Evolutionary conservation across 2,113 vertebrate species (phyloP).

Genomic region (Lamprotornis superbus): DNA sequence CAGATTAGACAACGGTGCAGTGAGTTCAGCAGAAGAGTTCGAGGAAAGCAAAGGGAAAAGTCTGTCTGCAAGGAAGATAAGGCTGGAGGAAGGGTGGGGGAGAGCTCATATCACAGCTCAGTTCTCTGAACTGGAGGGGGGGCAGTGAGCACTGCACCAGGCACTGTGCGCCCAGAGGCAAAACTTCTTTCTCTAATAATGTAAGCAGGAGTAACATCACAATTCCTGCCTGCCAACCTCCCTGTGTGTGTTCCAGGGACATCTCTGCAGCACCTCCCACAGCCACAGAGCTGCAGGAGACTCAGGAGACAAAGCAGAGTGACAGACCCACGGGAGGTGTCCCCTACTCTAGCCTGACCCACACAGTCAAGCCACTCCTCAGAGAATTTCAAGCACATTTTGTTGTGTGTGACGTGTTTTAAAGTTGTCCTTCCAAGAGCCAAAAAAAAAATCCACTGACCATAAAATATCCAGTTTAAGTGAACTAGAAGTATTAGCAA

Average conservation of each 20-base stretch:
- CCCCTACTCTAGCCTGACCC: rapidly evolving
- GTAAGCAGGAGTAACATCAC: background rate
- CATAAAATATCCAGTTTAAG: background rate
- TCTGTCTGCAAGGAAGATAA: background rate
- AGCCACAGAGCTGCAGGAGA: background rate
- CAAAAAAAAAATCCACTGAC: background rate
- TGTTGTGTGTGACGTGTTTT: background rate
- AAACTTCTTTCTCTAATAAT: background rate
- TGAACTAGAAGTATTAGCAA: background rate
- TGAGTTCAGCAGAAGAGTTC: background rate
- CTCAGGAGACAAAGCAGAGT: rapidly evolving
- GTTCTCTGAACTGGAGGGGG: background rate
- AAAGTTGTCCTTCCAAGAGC: background rate
- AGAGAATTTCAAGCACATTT: background rate
- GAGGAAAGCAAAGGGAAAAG: constrained; percentile 5
- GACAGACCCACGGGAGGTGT: background rate
- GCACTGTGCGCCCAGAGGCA: rapidly evolving
- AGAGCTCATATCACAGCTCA: background rate
- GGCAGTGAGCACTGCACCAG: rapidly evolving
- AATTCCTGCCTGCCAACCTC: background rate
- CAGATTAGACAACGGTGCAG: rapidly evolving
- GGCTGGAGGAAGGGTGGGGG: constrained; percentile 1
- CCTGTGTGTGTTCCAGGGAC: background rate
- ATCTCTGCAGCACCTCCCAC: background rate
- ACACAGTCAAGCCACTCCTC: background rate